Evolutionary conservation across 2,888 invertebrate species (phyloP).

Genomic region (Tiliacea aurago): DNA sequence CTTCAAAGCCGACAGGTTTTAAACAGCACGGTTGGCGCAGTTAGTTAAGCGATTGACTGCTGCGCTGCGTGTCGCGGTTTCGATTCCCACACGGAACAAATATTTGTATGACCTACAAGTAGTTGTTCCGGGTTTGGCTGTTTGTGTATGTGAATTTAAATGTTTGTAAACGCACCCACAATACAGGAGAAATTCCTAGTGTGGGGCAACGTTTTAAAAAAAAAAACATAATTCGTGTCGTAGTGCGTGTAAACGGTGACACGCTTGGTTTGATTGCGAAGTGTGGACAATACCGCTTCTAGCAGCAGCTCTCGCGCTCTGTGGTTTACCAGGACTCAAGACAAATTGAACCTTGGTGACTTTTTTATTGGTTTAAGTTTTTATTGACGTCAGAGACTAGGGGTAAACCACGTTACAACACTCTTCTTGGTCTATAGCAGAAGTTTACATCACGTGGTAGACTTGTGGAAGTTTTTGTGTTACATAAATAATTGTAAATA

Average conservation of each 20-base stretch:
- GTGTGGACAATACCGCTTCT: neutral
- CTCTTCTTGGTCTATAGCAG: neutral
- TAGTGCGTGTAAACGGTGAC: neutral
- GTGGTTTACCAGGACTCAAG: constrained; percentile 3
- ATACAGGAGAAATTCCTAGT: no score
- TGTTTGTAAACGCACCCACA: no score
- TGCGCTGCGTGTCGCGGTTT: no score
- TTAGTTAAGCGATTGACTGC: no score
- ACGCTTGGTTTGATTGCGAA: neutral
- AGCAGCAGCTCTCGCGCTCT: neutral
- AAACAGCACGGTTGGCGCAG: no score
- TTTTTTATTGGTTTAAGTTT: constrained; percentile 15
- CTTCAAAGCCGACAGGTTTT: neutral
- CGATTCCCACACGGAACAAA: no score
- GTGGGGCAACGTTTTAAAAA: no score
- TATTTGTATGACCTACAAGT: no score
- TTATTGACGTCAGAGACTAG: neutral
- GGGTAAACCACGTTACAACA: neutral
- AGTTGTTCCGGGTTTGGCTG: no score
- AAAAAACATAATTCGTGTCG: no score
- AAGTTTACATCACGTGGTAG: neutral
- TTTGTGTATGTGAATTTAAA: no score
- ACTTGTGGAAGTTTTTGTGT: neutral
- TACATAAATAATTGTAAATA: neutral
- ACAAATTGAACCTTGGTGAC: neutral